Conservation (phyloP, 2,113 vertebrate genomes). For the Ctenodactylus gundi region DNA sequence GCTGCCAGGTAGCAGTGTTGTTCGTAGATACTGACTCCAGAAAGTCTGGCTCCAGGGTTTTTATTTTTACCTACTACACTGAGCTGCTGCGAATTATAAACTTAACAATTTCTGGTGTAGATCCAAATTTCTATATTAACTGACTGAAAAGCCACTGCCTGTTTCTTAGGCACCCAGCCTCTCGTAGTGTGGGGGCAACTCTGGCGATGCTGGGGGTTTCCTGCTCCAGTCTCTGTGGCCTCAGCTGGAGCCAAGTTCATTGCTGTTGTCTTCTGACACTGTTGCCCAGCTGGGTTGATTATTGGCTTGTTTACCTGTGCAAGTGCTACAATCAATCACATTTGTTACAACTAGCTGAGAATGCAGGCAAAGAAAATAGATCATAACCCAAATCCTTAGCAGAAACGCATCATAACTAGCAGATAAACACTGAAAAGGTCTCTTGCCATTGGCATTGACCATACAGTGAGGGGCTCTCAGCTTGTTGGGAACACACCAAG, state of each 20-base stretch:
- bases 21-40: neutral
- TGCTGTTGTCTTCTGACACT: neutral
- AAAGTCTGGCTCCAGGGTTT: neutral
- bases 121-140: neutral
- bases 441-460: neutral
- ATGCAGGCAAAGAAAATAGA: neutral
- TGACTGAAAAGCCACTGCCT: neutral
- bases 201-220: fast-evolving
- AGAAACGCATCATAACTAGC: neutral
- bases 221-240: neutral
- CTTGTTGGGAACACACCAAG: neutral
- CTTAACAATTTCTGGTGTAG: neutral
- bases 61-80: neutral
- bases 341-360: neutral
- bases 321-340: neutral
- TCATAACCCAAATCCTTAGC: neutral
- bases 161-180: neutral
- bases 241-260: neutral
- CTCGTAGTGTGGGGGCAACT: neutral
- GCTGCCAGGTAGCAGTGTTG: too few species aligned
- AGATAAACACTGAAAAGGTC: neutral
- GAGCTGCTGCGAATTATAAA: neutral
- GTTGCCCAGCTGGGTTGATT: neutral
- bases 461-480: neutral
- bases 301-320: neutral